These are phyloP conservation scores for Vanessa tameamea DNA, from an alignment of 1,140 invertebrate species.

Conservation along the genomic window DNA sequence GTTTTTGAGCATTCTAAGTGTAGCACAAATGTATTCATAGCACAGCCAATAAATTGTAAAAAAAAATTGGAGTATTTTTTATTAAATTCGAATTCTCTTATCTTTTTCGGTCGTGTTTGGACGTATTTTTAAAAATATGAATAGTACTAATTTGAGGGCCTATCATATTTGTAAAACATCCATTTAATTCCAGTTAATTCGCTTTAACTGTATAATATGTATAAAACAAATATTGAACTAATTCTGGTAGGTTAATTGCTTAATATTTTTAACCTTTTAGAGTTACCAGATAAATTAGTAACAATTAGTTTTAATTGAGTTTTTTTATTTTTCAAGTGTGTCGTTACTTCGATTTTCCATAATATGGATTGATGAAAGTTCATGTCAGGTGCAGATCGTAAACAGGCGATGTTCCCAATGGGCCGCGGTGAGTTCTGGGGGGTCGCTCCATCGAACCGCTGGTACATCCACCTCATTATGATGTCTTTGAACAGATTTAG, in stretches of 20 bases:
- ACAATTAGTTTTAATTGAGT: background rate
- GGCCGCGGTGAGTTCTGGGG: constrained; percentile 49
- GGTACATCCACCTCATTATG: constrained; percentile 49
- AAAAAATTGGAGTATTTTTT: too few species aligned
- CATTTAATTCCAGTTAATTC: too few species aligned
- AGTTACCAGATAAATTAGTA: constrained; percentile 6
- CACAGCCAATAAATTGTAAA: too few species aligned
- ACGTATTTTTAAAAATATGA: too few species aligned
- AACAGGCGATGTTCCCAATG: constrained; percentile 43
- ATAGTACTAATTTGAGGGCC: too few species aligned
- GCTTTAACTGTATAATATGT: too few species aligned
- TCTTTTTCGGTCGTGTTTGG: too few species aligned
- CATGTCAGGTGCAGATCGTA: constrained; percentile 43
- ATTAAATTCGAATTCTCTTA: too few species aligned
- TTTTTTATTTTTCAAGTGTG: constrained; percentile 4
- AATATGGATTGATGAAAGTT: constrained; percentile 42
- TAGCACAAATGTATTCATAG: too few species aligned
- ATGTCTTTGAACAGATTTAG: constrained; percentile 65
- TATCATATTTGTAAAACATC: too few species aligned
- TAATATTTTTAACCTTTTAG: constrained; percentile 6
- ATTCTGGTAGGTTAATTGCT: background rate
- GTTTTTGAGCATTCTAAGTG: too few species aligned
- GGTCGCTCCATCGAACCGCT: constrained; percentile 46
- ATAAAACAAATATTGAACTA: background rate
- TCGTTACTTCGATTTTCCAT: constrained; percentile 15